Percentiles rank a stretch among this genome's conserved stretches.
Conservation (phyloP, 2,113 vertebrate genomes). For the Bettongia penicillata region DNA sequence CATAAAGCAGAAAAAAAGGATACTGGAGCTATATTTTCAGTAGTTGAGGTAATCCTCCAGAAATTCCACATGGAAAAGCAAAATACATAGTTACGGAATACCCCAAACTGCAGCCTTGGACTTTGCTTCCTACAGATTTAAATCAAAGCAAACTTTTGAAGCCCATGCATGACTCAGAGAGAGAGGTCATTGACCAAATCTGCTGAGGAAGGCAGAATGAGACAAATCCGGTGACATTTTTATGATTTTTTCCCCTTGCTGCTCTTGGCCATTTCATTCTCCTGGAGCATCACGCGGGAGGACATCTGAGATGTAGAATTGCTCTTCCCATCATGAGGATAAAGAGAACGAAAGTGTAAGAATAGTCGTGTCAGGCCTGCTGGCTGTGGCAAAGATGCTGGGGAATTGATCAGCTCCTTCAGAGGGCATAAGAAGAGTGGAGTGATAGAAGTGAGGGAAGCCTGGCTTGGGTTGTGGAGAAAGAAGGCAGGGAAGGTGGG, state of each 20-base stretch:
- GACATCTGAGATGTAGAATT: slow-evolving; percentile 75
- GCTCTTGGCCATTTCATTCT: slow-evolving; percentile 79
- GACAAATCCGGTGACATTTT: slow-evolving; percentile 81
- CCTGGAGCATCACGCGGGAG: slow-evolving; percentile 73
- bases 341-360: slow-evolving; percentile 64
- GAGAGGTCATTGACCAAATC: slow-evolving; percentile 81
- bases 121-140: slow-evolving; percentile 80
- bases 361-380: slow-evolving; percentile 72
- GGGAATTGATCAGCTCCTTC: slow-evolving; percentile 65
- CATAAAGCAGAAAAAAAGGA: slow-evolving; percentile 64
- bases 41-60: slow-evolving; percentile 78
- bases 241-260: slow-evolving; percentile 78
- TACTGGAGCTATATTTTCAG: slow-evolving; percentile 75
- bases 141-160: slow-evolving; percentile 80
- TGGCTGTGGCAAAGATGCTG: slow-evolving; percentile 48
- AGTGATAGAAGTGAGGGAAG: neutral
- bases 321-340: slow-evolving; percentile 73
- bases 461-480: neutral
- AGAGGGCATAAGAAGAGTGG: slow-evolving; percentile 3
- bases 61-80: slow-evolving; percentile 75
- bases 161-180: slow-evolving; percentile 79
- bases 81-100: slow-evolving; percentile 75
- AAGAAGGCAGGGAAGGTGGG: neutral
- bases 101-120: slow-evolving; percentile 78
- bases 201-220: slow-evolving; percentile 81